A percentile compares a stretch with the other conserved stretches of the same genome.
Conservation (phyloP, 2,888 invertebrate species). For the Thymelicus sylvestris region DNA sequence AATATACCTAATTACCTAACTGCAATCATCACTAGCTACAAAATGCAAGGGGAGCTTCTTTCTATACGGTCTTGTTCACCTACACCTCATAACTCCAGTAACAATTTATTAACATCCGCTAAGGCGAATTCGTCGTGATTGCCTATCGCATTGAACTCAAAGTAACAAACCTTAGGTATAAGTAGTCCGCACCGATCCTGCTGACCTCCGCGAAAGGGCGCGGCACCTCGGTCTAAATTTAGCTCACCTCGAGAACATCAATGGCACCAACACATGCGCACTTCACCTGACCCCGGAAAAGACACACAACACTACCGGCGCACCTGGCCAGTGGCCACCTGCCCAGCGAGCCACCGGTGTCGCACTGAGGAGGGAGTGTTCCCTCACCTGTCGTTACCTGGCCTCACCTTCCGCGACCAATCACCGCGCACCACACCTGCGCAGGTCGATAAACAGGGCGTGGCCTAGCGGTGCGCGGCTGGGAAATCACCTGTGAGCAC, state of each 20-base stretch:
- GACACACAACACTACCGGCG: conserved; percentile 33
- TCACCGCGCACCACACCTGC: conserved; percentile 81
- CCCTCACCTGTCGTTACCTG: conserved; percentile 69
- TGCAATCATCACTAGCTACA: too few relatives aligned
- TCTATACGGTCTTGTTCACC: too few relatives aligned
- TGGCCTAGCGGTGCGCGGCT: conserved; percentile 60
- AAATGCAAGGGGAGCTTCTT: too few relatives aligned
- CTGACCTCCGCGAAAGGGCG: conserved; percentile 64
- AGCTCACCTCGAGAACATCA: conserved; percentile 84
- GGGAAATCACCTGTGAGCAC: conserved; percentile 64
- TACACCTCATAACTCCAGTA: too few relatives aligned
- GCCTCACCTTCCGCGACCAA: conserved; percentile 66
- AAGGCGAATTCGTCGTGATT: too few relatives aligned
- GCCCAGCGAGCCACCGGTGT: conserved; percentile 43
- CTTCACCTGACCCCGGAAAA: conserved; percentile 49
- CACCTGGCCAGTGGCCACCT: conserved; percentile 40
- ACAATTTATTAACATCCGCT: too few relatives aligned
- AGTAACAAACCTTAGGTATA: background rate
- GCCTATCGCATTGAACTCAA: background rate
- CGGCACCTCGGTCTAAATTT: conserved; percentile 77
- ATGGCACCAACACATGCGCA: conserved; percentile 82
- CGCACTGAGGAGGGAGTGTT: conserved; percentile 49
- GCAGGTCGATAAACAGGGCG: conserved; percentile 82
- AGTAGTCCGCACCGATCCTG: background rate
- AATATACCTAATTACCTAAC: too few relatives aligned